A percentile compares a stretch with the other conserved stretches of the same genome.
Evolutionary conservation across 2,888 invertebrate species (phyloP).

Genomic region (Oxytorus armatus): DNA sequence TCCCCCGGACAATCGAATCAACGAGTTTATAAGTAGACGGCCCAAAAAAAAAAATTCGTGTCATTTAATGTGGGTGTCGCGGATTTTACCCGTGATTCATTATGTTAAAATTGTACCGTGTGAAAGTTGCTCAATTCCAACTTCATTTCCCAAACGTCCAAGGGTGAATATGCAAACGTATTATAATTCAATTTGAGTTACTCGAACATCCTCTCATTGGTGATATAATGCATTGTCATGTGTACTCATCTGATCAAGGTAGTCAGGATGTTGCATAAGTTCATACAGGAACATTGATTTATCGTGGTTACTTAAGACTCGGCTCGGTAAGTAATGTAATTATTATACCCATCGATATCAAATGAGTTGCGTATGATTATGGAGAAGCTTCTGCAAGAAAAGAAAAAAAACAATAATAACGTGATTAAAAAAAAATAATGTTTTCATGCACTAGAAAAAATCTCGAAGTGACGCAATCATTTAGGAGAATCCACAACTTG

Average conservation of each 20-base stretch:
- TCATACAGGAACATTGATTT: constrained; percentile 47
- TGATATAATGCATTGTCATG: constrained; percentile 15
- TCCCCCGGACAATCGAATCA: neutral
- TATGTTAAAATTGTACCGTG: neutral
- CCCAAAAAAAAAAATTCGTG: neutral
- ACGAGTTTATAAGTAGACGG: constrained; percentile 5
- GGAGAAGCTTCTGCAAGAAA: neutral
- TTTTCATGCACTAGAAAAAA: too few relatives aligned
- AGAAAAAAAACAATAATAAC: constrained; percentile 26
- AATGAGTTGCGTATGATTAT: constrained; percentile 25
- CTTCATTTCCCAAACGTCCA: neutral
- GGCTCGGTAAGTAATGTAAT: constrained; percentile 44
- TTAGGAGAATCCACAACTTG: too few relatives aligned
- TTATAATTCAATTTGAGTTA: constrained; percentile 21
- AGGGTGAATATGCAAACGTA: constrained; percentile 14
- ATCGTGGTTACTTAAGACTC: constrained; percentile 54
- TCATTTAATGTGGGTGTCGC: constrained; percentile 26
- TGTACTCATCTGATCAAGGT: constrained; percentile 36
- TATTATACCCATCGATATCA: constrained; percentile 43
- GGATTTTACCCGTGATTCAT: constrained; percentile 38
- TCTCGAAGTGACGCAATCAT: too few relatives aligned
- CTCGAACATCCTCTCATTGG: constrained; percentile 9
- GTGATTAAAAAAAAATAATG: too few relatives aligned
- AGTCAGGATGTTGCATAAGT: constrained; percentile 57
- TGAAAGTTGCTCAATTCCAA: neutral